Conservation (phyloP, 2,113 vertebrate species). For the Loxodonta africana region DNA sequence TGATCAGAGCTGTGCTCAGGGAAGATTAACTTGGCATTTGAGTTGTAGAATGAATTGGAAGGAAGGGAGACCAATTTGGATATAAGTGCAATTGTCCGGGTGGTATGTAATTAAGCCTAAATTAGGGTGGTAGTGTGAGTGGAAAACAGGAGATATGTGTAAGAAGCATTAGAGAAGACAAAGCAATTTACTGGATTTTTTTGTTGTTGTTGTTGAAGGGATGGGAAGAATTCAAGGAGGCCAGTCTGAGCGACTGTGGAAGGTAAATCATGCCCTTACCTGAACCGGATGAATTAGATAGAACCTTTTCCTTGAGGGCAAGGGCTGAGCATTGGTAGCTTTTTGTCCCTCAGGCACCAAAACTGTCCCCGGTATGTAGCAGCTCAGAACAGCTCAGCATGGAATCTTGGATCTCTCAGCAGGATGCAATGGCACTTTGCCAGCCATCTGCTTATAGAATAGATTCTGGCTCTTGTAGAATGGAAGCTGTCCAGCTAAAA, state of each 20-base stretch:
- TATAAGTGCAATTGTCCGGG: constrained; percentile 57
- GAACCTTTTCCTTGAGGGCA: not conserved
- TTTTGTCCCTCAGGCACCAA: not conserved
- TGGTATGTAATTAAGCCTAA: constrained; percentile 61
- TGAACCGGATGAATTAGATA: constrained; percentile 23
- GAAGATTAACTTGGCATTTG: constrained; percentile 35
- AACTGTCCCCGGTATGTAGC: not conserved
- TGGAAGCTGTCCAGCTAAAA: not conserved
- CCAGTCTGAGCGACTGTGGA: not conserved
- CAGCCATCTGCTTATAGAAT: too few species aligned
- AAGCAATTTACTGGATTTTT: constrained; percentile 59
- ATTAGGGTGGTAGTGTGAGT: not conserved
- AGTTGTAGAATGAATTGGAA: constrained; percentile 16
- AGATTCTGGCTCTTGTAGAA: not conserved
- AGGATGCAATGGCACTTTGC: not conserved
- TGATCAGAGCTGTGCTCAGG: not conserved
- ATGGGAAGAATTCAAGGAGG: not conserved
- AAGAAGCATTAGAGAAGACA: constrained; percentile 50
- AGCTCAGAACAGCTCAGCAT: not conserved
- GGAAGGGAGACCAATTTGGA: constrained; percentile 65
- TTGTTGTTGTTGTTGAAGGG: not conserved
- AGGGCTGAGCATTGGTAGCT: not conserved
- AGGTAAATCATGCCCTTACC: constrained; percentile 66
- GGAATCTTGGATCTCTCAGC: not conserved
- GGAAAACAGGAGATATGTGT: constrained; percentile 3